Evolutionary conservation across 1,140 invertebrate species (phyloP), one percentile per base, ranked within the genome.

Genomic region (Stegodyphus dumicola): DNA sequence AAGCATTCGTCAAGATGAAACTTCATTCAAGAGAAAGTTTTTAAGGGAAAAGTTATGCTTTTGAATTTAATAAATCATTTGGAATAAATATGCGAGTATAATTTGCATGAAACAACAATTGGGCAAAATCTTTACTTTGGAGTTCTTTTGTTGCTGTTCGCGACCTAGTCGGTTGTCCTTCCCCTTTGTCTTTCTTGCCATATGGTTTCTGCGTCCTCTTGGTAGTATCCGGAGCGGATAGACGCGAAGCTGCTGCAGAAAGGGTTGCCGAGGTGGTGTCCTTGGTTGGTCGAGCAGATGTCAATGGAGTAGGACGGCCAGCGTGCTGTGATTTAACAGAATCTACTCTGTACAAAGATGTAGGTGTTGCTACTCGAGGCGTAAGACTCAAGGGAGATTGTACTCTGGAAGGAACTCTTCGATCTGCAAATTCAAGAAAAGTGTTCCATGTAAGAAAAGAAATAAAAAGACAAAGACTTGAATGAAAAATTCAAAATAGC

Each of bases 81-180:
- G 3, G 33, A 33, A 33, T 33, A 33, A 33, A 33, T 33, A 33
- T 33, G 33, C 3, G 33, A 33, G 33, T 33, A 33, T 33, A 33
- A 33, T 33, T 33, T 33, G 33, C 33, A 33, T 33, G 33, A 33
- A 33, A 33, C 33, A 33, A 33, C n/a, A 33, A 33, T 33, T 33
- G 33, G 1, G 56, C 56, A 10, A 60, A 60, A 60, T 10, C 9
- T 94, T 93, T 92, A 96, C 95, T 92, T 89, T 95, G 94, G 86
- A 98, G 91, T 92, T 98, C 96, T 92, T 97, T 97, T 0, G 96
- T 98, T 33, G 95, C 93, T 90, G 94, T 97, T 87, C 96, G 93
- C 11, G 96, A 97, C 90, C 96, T 93, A 89, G 95, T 92, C 88
- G 95, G 92, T 91, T 93, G 94, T 6, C 76, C 77, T 10, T 93